Base-by-base conservation (phyloP, 2,888 invertebrate species). In the Oscheius sp. region DNA sequence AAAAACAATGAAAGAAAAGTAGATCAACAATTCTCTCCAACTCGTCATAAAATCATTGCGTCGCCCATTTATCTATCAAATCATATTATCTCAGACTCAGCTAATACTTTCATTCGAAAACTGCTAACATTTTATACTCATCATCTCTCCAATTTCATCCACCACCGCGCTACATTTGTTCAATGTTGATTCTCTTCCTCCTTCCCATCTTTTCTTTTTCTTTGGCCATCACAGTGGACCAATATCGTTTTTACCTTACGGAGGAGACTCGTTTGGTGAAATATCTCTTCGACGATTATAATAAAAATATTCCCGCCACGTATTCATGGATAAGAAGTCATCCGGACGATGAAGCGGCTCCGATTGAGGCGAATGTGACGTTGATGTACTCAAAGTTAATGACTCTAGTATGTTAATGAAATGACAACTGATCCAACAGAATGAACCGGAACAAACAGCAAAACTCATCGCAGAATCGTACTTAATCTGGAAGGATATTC, bases 401-500 rank as follows among this genome's bases (percentile, higher is more conserved):
- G 3, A 24, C 2, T 2, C 24, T 47, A 24, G 47, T 47, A 47
- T 24, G n/a, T n/a, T n/a, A n/a, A n/a, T n/a, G 41, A 41, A 41
- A 17, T 12, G n/a, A 14, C 22, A 5, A 22, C 22, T 47, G 4
- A 24, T 22, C 12, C 5, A 22, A 6, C 22, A 62, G 62, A 49
- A 62, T 32, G 62, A 62, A 26, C 14, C 26, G 4, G 62, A 49
- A 24, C 62, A 62, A 24, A 47, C 30, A 3, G 17, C 26, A 14
- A 24, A n/a, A 12, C 26, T 45, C n/a, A 45, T 62, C 12, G 62
- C 33, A 2, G 62, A 62, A 24, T 14, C 45, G 5, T 62, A 47
- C 12, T 20, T 30, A 20, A 12, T 17, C 20, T 62, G 62, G 62
- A 14, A 62, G 24, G 62, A 62, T 45, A n/a, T n/a, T 12, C 47